Percentiles rank a stretch among this genome's conserved stretches.
Conservation (phyloP, 2,888 invertebrate genomes). For the Drosophila testacea region DNA sequence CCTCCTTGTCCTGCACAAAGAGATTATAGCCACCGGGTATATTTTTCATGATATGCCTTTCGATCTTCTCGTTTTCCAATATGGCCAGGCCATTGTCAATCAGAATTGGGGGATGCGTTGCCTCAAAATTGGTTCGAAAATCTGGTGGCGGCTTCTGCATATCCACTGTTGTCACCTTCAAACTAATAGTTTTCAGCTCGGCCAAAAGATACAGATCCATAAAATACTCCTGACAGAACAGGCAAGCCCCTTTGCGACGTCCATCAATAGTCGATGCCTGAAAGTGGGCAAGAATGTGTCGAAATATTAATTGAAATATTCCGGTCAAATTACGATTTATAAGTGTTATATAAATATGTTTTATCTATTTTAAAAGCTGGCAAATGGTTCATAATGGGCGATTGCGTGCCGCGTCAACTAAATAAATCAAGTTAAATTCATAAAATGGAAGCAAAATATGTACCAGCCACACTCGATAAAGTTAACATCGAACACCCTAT, state of each 20-base stretch:
- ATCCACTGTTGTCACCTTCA: constrained; percentile 97
- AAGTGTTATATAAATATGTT: constrained; percentile 20
- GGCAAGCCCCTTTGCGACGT: constrained; percentile 98
- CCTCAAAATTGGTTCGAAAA: constrained; percentile 97
- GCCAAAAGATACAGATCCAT: constrained; percentile 98
- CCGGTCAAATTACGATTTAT: constrained; percentile 40
- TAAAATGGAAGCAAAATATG: constrained; percentile 13
- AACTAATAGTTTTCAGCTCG: constrained; percentile 96
- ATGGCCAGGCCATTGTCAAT: constrained; percentile 97
- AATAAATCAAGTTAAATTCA: constrained; percentile 55
- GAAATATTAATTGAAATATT: constrained; percentile 1
- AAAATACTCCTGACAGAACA: constrained; percentile 99
- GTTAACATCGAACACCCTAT: neutral
- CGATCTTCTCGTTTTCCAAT: constrained; percentile 97
- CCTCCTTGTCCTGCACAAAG: constrained; percentile 97
- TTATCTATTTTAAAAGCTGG: constrained; percentile 32
- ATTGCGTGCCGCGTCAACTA: constrained; percentile 66
- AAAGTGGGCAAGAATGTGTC: neutral
- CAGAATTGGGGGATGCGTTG: constrained; percentile 96
- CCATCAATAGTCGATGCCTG: constrained; percentile 99
- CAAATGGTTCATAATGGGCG: constrained; percentile 14
- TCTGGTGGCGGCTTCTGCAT: constrained; percentile 97
- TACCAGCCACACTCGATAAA: constrained; percentile 28
- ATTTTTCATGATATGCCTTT: constrained; percentile 97
- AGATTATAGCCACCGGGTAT: constrained; percentile 98